phyloP scores from a whole-genome alignment of 2,797 vertebrate genomes.

The Chrysocyon brachyurus region DNA sequence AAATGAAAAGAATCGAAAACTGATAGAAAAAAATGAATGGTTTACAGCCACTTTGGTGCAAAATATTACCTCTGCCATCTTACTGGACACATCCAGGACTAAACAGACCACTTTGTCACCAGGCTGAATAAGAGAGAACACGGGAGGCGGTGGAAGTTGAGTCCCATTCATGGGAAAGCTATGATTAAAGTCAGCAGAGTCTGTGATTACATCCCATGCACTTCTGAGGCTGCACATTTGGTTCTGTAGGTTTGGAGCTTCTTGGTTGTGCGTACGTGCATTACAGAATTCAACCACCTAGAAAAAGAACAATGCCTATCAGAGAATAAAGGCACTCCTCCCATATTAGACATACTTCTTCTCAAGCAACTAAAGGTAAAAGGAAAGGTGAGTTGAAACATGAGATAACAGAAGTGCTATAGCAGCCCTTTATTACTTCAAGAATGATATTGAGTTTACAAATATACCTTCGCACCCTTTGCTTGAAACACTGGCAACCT shows the following conservation, averaged over 20 bases:
- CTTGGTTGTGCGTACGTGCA: slow-evolving; percentile 85
- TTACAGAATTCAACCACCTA: slow-evolving; percentile 88
- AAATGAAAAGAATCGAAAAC: slow-evolving; percentile 37
- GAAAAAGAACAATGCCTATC: slow-evolving; percentile 43
- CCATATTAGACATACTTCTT: not conserved
- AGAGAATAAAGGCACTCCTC: not conserved
- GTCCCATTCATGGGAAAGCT: slow-evolving; percentile 55
- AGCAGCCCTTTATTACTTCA: not conserved
- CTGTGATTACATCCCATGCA: slow-evolving; percentile 86
- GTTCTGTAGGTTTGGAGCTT: slow-evolving; percentile 89
- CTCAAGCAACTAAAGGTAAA: not conserved
- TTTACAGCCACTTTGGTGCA: not conserved
- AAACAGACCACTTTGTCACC: slow-evolving; percentile 85
- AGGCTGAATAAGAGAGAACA: slow-evolving; percentile 84
- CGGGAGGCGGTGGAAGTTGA: slow-evolving; percentile 79
- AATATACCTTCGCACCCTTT: slow-evolving; percentile 21
- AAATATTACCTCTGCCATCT: slow-evolving; percentile 85
- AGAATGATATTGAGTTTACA: not conserved
- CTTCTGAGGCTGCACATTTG: slow-evolving; percentile 86
- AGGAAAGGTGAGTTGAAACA: not conserved
- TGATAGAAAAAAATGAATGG: not conserved
- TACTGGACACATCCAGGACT: slow-evolving; percentile 89
- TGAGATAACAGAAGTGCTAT: not conserved
- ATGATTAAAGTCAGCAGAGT: slow-evolving; percentile 82
- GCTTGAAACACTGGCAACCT: not conserved